Conservation (phyloP, 2,797 vertebrate species). For the Pangasius larnaudii region DNA sequence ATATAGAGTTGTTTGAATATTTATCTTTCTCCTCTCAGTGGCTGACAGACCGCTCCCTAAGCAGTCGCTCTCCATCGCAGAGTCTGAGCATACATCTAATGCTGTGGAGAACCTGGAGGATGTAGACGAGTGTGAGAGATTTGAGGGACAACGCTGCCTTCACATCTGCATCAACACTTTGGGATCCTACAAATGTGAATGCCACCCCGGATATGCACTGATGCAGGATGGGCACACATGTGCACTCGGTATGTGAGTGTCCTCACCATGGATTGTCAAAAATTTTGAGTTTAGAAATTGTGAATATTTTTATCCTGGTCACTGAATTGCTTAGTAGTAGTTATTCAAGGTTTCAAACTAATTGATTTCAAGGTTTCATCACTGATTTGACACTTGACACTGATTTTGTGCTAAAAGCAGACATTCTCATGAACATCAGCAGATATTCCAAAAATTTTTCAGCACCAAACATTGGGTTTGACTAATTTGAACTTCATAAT, state of each 20-base stretch:
- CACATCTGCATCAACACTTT: conserved; percentile 81
- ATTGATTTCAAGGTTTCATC: not conserved
- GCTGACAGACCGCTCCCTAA: conserved; percentile 77
- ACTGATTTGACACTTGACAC: not conserved
- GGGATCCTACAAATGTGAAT: conserved; percentile 85
- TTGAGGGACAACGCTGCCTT: conserved; percentile 80
- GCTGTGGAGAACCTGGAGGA: conserved; percentile 80
- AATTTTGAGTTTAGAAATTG: not conserved
- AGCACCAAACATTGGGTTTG: not conserved
- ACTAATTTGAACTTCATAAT: not conserved
- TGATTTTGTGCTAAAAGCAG: not conserved
- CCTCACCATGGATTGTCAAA: no score
- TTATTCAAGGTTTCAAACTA: not conserved
- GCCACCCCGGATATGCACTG: conserved; percentile 82
- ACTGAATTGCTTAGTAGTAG: not conserved
- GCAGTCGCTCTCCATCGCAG: conserved; percentile 81
- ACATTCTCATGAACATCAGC: no score
- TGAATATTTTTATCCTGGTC: not conserved
- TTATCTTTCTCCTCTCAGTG: conserved; percentile 67
- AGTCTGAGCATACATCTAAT: conserved; percentile 78
- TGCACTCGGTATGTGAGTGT: conserved; percentile 73
- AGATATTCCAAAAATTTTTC: not conserved
- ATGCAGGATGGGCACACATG: conserved; percentile 84
- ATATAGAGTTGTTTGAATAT: conserved; percentile 14
- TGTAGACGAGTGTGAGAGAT: conserved; percentile 81